Evolutionary conservation across 2,797 vertebrate genomes (phyloP), one percentile per base, ranked within the genome.

Genomic region (Darevskia mixta): DNA sequence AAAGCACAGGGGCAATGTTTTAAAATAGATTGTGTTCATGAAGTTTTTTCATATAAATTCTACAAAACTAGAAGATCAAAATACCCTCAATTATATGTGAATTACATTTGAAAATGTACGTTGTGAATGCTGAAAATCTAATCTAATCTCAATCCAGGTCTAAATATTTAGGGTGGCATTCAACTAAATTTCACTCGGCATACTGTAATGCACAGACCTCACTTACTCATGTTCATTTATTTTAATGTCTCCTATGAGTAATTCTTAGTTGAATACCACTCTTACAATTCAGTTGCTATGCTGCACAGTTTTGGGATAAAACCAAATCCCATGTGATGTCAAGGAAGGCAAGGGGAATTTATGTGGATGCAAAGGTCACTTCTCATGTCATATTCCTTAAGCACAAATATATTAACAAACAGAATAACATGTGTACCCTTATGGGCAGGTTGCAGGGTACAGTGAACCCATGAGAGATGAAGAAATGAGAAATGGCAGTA

Each of bases 271-370:
- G 49, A 49, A 49, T 49, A 49, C 49, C 4, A 86, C 86, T 67
- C 58, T n/a, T 79, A 35, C 77, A 35, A 27, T 90, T 87, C 25
- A 86, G 72, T 86, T 91, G 83, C 32, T 79, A 86, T 32, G 61
- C 61, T 83, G 76, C 7, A 87, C 43, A 84, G 64, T 76, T 81
- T 32, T 72, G 20, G 72, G 13, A 32, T 41, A 32, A 64, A 35
- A 41, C 32, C 23, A 23, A 38, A 41, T 35, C 32, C 23, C 79
- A 66, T 25, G 25, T 8, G 29, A 69, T 69, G 2, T 25, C 18
- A 45, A 15, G 5, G 29, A 7, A 49, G 43, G 76, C 43, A n/a
- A n/a, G 8, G 27, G 25, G 9, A 69, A 10, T 4, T 78, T 29
- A 11, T 29, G 49, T n/a, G 25, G 43, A 13, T 23, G 4, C 15